Evolutionary conservation across 2,113 vertebrate genomes (phyloP).

Genomic region (Calonectris borealis): DNA sequence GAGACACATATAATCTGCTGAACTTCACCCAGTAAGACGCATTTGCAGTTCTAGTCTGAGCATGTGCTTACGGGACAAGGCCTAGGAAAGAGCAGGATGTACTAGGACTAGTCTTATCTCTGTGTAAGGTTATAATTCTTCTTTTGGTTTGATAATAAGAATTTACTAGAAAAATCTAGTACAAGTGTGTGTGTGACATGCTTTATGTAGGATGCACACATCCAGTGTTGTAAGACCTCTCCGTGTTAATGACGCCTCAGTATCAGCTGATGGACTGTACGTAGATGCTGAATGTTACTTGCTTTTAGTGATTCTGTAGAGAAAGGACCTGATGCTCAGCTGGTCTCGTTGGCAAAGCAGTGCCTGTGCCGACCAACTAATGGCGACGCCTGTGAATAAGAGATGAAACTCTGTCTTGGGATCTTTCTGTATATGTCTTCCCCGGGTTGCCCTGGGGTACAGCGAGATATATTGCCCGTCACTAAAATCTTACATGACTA

Average conservation of each 20-base stretch:
- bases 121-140: background rate
- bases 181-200: background rate
- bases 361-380: background rate
- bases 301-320: background rate
- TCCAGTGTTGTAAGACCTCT: background rate
- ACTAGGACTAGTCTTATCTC: background rate
- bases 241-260: background rate
- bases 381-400: fast-evolving
- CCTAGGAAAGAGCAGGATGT: background rate
- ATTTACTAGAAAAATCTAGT: background rate
- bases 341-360: background rate
- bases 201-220: background rate
- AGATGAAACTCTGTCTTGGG: background rate
- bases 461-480: background rate
- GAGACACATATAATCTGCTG: background rate
- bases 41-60: background rate
- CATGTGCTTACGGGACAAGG: background rate
- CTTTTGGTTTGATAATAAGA: background rate
- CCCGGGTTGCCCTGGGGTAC: background rate
- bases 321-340: background rate
- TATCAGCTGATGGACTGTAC: background rate
- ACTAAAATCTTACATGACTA: background rate
- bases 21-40: background rate
- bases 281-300: background rate
- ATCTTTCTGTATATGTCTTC: background rate